Evolutionary conservation across 2,888 invertebrate genomes (phyloP), one percentile per base, ranked within the genome.

Genomic region (Zhuqinia jingwanae): DNA sequence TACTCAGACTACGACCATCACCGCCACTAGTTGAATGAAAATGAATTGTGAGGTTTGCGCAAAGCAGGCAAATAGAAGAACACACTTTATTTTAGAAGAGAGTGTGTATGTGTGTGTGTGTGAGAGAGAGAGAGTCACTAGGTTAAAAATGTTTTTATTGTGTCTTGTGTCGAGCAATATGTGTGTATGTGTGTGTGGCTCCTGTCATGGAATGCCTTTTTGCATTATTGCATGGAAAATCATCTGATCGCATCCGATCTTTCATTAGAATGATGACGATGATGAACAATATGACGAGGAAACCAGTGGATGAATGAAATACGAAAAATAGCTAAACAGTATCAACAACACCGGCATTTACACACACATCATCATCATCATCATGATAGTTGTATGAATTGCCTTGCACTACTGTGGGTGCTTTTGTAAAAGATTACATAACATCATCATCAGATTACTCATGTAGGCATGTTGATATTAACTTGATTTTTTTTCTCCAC

Each of bases 191-290:
- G 22, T 70, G 47, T 73, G 36, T 8, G 36, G 36, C 36, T 36
- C n/a, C 83, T 84, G 60, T 68, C 84, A 58, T 75, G 53, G 27
- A n/a, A 73, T 50, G 75, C 75, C 68, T 84, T 73, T 6, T 36
- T 3, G 8, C 8, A 6, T 36, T 36, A 6, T 85, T 86, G 60
- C 80, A 76, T 56, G 58, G 76, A 86, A 86, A 86, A 86, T 86
- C 86, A 86, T 86, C 86, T 86, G 86, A 86, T 86, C 86, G 76
- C 86, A 86, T 80, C 86, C 86, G 77, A 84, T 84, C 77, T 84
- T 76, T 80, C 68, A 80, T 80, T 80, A 76, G 50, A 42, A 45
- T 68, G 68, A 45, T 68, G 68, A 22, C 45, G 68, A 22, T 63
- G 45, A 73, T 25, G 50, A 73, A 50, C 53, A 75, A 30, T 53